phyloP scores from a whole-genome alignment of 2,888 invertebrate genomes.

The Mesoligia furuncula region DNA sequence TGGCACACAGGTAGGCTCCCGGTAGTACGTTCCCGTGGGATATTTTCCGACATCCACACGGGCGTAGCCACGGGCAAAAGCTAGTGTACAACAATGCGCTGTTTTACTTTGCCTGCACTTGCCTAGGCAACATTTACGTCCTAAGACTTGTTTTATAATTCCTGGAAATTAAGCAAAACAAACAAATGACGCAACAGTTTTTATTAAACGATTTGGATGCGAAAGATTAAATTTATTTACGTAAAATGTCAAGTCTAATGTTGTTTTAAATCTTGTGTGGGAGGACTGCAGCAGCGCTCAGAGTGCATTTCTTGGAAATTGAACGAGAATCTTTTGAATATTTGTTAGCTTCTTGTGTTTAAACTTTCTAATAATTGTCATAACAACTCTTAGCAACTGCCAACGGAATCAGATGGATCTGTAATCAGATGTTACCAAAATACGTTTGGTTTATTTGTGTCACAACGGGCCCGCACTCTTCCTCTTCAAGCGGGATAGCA shows the following conservation, averaged over 20 bases:
- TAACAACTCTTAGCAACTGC: not conserved
- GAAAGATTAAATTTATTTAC: slow-evolving; percentile 31
- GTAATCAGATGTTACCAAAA: not conserved
- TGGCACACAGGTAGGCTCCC: no score
- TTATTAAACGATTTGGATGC: slow-evolving; percentile 21
- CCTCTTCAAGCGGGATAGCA: not conserved
- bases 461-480: not conserved
- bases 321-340: not conserved
- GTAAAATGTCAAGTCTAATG: slow-evolving; percentile 48
- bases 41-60: no score
- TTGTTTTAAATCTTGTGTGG: slow-evolving; percentile 27
- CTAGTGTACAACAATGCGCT: not conserved
- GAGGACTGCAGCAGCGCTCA: not conserved
- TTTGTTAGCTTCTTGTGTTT: slow-evolving; percentile 6
- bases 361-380: slow-evolving; percentile 9
- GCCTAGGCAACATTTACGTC: not conserved
- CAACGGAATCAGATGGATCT: not conserved
- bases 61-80: no score
- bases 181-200: slow-evolving; percentile 32
- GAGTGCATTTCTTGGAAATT: slow-evolving; percentile 32
- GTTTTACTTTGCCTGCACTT: no score
- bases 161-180: slow-evolving; percentile 32
- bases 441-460: not conserved
- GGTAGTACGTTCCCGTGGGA: no score
- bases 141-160: slow-evolving; percentile 17